phyloP scores from a whole-genome alignment of 1,140 invertebrate species.

The Cardiocondyla obscurior region DNA sequence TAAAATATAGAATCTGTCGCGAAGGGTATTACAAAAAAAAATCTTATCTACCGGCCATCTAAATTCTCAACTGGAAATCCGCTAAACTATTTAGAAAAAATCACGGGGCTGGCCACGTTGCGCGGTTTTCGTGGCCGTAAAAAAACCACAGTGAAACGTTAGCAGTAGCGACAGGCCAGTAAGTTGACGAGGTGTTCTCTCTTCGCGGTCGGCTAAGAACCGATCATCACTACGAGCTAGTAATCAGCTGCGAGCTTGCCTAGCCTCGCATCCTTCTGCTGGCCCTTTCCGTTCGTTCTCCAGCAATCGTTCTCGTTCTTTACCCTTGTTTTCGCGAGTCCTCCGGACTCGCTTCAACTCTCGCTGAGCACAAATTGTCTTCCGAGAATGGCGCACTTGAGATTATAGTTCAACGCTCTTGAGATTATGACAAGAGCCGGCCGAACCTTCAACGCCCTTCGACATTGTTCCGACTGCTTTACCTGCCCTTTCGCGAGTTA shows the following conservation, averaged over 20 bases:
- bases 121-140: slow-evolving; percentile 58
- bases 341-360: slow-evolving; percentile 60
- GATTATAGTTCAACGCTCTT: slow-evolving; percentile 70
- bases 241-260: slow-evolving; percentile 71
- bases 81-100: slow-evolving; percentile 22
- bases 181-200: slow-evolving; percentile 64
- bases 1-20: no score
- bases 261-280: not conserved
- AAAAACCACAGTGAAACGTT: slow-evolving; percentile 52
- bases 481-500: not conserved
- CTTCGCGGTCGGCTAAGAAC: slow-evolving; percentile 58
- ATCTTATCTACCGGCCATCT: not conserved
- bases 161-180: slow-evolving; percentile 57
- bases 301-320: not conserved
- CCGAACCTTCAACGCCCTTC: slow-evolving; percentile 53
- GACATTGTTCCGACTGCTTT: slow-evolving; percentile 63
- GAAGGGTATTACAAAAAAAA: not conserved
- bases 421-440: slow-evolving; percentile 59
- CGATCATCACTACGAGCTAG: slow-evolving; percentile 74
- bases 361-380: slow-evolving; percentile 74
- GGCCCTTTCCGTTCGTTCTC: not conserved
- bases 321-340: slow-evolving; percentile 43
- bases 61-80: slow-evolving; percentile 1
- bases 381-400: slow-evolving; percentile 72
- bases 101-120: slow-evolving; percentile 38